Conservation (phyloP, 2,888 invertebrate species). For the Cheilosia scutellata region DNA sequence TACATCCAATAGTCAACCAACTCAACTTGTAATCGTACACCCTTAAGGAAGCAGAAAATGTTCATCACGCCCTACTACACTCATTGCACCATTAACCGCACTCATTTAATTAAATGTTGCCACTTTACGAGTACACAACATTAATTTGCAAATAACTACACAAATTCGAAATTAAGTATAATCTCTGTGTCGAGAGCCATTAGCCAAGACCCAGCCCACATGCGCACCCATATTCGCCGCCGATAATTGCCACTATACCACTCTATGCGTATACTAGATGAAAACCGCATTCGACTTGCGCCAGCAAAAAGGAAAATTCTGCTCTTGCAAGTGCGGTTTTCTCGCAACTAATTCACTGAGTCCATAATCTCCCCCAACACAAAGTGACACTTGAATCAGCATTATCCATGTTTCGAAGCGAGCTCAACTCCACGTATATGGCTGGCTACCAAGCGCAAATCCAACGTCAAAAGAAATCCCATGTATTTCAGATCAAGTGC, state of each 20-base stretch:
- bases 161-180: conserved; percentile 43
- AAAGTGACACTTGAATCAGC: conserved; percentile 63
- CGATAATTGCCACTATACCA: conserved; percentile 62
- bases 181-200: conserved; percentile 59
- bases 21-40: not conserved
- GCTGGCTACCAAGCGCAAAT: conserved; percentile 32
- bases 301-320: conserved; percentile 29
- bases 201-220: conserved; percentile 57
- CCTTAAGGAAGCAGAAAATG: conserved; percentile 21
- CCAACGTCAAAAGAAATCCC: conserved; percentile 44
- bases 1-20: not conserved
- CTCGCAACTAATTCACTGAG: conserved; percentile 11
- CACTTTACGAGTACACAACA: conserved; percentile 32
- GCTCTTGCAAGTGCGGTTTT: conserved; percentile 26
- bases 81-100: conserved; percentile 19
- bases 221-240: conserved; percentile 46
- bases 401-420: conserved; percentile 49
- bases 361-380: conserved; percentile 62
- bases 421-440: conserved; percentile 47
- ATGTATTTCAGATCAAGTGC: conserved; percentile 73
- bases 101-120: conserved; percentile 39
- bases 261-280: not conserved
- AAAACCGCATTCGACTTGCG: conserved; percentile 53
- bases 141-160: conserved; percentile 32
- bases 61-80: conserved; percentile 13